phyloP scores from a whole-genome alignment of 2,888 invertebrate species.

The Euplagia quadripunctaria region DNA sequence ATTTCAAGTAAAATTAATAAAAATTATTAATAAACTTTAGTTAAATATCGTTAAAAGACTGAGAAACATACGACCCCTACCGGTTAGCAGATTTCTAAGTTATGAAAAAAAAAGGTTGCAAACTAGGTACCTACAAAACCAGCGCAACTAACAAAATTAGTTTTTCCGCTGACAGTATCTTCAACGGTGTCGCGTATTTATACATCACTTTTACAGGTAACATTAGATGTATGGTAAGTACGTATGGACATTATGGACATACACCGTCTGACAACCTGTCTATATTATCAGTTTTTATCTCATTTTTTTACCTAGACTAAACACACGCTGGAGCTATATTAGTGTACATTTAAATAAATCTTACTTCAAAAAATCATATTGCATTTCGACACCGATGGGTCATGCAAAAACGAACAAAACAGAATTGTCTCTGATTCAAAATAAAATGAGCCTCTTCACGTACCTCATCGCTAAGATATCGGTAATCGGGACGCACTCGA shows the following conservation, averaged over 20 bases:
- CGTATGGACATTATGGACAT: neutral
- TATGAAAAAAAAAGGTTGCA: no score
- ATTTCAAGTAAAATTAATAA: no score
- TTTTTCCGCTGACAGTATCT: neutral
- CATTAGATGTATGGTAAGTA: neutral
- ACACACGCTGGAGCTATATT: neutral
- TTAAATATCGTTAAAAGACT: no score
- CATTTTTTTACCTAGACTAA: neutral
- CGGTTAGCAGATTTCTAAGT: no score
- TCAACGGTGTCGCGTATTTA: no score
- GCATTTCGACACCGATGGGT: constrained; percentile 4
- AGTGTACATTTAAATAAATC: neutral
- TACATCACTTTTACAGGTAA: neutral
- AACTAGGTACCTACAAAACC: no score
- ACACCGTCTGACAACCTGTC: neutral
- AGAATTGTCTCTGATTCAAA: constrained; percentile 8
- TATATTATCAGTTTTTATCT: neutral
- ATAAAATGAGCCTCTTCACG: constrained; percentile 34
- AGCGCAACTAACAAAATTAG: neutral
- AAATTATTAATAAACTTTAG: no score
- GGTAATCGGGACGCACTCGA: constrained; percentile 50
- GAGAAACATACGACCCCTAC: no score
- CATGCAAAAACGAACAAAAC: constrained; percentile 16
- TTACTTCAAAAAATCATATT: neutral
- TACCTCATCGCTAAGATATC: constrained; percentile 29